Evolutionary conservation across 2,888 invertebrate genomes (phyloP), one percentile per base, ranked within the genome.

Genomic region (Amitus sp.): DNA sequence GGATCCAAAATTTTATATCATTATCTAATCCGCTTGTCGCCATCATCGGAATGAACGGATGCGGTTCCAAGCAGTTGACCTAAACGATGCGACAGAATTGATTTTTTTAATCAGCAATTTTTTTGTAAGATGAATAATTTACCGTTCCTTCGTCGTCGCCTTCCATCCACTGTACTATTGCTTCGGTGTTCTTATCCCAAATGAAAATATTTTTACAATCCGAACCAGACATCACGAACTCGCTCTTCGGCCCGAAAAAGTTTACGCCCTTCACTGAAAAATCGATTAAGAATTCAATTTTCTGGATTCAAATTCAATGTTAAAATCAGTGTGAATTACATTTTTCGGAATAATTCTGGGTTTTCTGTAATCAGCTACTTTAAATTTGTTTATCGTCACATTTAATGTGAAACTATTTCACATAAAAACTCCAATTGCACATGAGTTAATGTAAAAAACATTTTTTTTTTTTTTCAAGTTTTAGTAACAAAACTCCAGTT

Each of bases 1-100:
- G 96, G 49, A 92, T 87, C 96, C 96, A 97, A 53, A 98, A 90
- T 85, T 97, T 98, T 12, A 97, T 89, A 78, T 95, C 94, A 76
- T 90, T 88, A 83, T 97, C 97, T 2, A 97, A 85, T 0, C 98
- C 98, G 82, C 93, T 92, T 1, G 96, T 95, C 9, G 96, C 96
- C 69, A 98, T 83, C 61, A 94, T 87, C 0, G 97, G 96, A 73
- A 90, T 86, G 66, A 88, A 86, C 0, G 97, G 97, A 83, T 98
- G 97, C 0, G 94, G 90, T 77, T 96, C 96, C 76, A 97, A 84
- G 70, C 94, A 94, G 84, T 97, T 98, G 0, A 95, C 91, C 93
- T 94, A 79, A 3, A 53, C 47, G 46, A 34, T 34, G 64, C 27
- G 20, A 23, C 27, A 27, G 27, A 6, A n/a, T n/a, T n/a, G n/a